A percentile compares a stretch with the other conserved stretches of the same genome.
These are phyloP conservation scores for Magallana ariakensis DNA, from an alignment of 1,140 invertebrate species.

Conservation along the genomic window DNA sequence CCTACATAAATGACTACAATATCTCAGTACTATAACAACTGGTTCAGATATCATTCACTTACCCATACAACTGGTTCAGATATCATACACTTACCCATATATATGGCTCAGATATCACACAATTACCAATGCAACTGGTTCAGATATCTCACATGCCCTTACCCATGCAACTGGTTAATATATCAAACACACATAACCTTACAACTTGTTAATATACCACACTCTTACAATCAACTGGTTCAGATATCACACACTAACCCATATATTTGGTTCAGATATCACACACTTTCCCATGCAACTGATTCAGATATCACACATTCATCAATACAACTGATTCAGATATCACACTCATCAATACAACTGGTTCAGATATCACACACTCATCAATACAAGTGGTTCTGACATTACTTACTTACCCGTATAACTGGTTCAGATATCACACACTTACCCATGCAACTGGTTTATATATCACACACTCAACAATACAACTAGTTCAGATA, in stretches of 20 bases:
- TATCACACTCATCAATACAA: background rate
- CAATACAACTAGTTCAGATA: slow-evolving; percentile 1
- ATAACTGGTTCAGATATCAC: slow-evolving; percentile 1
- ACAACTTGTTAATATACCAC: slow-evolving; percentile 81
- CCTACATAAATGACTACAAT: background rate
- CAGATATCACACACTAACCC: background rate
- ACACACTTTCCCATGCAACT: background rate
- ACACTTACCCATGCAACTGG: background rate
- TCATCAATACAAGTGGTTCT: slow-evolving; percentile 80
- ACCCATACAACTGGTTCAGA: slow-evolving; percentile 13
- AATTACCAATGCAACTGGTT: background rate
- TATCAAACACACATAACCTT: slow-evolving; percentile 84
- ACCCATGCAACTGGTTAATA: background rate
- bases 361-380: slow-evolving; percentile 82
- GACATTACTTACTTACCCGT: background rate
- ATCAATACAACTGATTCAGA: background rate
- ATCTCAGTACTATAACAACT: background rate
- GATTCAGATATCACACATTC: background rate
- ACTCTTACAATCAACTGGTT: slow-evolving; percentile 84
- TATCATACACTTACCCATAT: background rate
- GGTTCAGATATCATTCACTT: background rate
- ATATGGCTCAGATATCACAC: background rate
- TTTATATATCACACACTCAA: background rate
- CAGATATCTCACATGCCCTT: background rate
- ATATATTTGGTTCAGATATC: background rate